A percentile compares a stretch with the other conserved stretches of the same genome.
Conservation (phyloP, 2,797 vertebrate genomes). For the Gallinago solitaria region DNA sequence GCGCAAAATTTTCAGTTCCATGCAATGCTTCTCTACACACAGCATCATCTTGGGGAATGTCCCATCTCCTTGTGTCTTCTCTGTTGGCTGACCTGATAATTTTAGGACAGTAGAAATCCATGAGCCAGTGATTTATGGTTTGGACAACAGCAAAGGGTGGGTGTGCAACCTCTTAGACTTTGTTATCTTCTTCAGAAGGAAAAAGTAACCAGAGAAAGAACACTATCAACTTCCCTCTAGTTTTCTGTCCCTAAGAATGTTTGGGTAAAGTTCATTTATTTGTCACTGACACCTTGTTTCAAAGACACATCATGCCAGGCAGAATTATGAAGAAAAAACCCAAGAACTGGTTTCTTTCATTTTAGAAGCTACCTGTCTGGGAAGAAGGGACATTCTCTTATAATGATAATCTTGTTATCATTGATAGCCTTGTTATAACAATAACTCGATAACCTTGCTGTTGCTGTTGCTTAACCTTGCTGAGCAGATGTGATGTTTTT, state of each 20-base stretch:
- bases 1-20: background rate
- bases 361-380: background rate
- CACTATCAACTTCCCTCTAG: background rate
- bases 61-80: rapidly evolving
- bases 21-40: background rate
- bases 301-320: background rate
- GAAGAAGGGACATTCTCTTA: background rate
- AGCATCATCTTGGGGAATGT: background rate
- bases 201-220: background rate
- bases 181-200: background rate
- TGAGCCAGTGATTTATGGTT: background rate
- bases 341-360: background rate
- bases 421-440: too few species aligned
- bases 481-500: background rate
- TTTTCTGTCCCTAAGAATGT: background rate
- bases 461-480: too few species aligned
- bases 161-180: background rate
- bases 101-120: background rate
- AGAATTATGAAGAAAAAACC: background rate
- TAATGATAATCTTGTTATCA: background rate
- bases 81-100: background rate
- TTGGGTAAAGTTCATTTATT: background rate
- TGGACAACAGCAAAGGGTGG: background rate
- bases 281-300: background rate
- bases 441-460: background rate